A percentile compares a stretch with the other conserved stretches of the same genome.
These are phyloP conservation scores for Rhagonycha lutea DNA, from an alignment of 2,888 invertebrate species.

Conservation along the genomic window DNA sequence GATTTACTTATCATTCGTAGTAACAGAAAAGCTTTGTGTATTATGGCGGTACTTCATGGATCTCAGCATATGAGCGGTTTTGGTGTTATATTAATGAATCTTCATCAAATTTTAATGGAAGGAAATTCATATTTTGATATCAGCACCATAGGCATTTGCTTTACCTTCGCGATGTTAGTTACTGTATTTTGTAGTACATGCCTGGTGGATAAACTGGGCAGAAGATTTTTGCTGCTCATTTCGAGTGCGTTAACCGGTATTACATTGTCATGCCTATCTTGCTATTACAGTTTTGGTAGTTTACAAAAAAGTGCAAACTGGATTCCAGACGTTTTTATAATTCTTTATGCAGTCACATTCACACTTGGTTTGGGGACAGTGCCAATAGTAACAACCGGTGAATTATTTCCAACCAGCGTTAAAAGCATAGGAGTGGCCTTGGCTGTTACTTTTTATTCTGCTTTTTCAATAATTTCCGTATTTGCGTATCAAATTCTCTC, in stretches of 20 bases:
- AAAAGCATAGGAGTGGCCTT: background rate
- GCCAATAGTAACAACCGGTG: background rate
- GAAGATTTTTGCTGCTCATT: background rate
- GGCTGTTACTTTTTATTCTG: background rate
- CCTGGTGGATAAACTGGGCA: background rate
- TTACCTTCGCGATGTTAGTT: background rate
- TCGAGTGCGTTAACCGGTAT: background rate
- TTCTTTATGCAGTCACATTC: background rate
- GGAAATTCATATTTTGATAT: slow-evolving; percentile 42
- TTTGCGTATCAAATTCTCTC: background rate
- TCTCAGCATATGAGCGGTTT: slow-evolving; percentile 45
- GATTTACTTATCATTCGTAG: slow-evolving; percentile 43
- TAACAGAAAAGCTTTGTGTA: slow-evolving; percentile 43
- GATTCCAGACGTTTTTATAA: background rate
- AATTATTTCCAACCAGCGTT: background rate
- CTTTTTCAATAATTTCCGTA: background rate
- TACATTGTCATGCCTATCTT: background rate
- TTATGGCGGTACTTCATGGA: slow-evolving; percentile 44
- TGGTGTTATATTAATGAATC: slow-evolving; percentile 47
- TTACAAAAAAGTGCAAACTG: background rate
- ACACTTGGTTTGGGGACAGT: background rate
- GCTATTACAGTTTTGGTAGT: background rate
- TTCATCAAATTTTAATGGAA: slow-evolving; percentile 42
- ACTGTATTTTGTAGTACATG: background rate
- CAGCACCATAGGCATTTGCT: slow-evolving; percentile 14